phyloP scores from a whole-genome alignment of 2,888 invertebrate species.

The Clepsis dumicolana region DNA sequence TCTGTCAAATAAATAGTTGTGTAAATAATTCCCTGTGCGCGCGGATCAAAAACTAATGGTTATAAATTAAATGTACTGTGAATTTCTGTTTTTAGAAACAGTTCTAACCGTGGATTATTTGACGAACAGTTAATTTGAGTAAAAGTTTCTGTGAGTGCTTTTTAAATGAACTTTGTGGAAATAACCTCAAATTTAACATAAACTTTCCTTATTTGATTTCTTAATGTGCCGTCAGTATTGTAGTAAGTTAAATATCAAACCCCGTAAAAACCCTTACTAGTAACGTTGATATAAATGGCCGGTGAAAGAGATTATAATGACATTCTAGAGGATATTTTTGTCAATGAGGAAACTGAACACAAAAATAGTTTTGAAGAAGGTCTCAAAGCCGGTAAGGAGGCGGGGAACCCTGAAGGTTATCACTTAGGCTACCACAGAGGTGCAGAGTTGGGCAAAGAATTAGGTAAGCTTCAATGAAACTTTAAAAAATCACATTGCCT shows the following conservation, averaged over 20 bases:
- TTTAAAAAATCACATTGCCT: not conserved
- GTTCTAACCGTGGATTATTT: not conserved
- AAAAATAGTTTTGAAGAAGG: constrained; percentile 90
- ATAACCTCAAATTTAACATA: constrained; percentile 4
- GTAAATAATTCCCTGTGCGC: not conserved
- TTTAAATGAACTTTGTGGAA: not conserved
- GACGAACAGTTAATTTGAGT: not conserved
- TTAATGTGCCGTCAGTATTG: not conserved
- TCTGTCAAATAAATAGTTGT: not conserved
- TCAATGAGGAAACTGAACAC: constrained; percentile 89
- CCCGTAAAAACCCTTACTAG: not conserved
- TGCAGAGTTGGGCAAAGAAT: constrained; percentile 90
- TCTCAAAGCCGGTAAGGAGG: constrained; percentile 84
- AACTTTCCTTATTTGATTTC: not conserved
- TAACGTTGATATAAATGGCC: constrained; percentile 63
- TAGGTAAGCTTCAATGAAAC: constrained; percentile 71
- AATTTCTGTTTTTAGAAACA: not conserved
- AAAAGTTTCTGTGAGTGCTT: constrained; percentile 2
- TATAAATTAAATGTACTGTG: not conserved
- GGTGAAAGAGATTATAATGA: constrained; percentile 90
- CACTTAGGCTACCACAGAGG: constrained; percentile 93
- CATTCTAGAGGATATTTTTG: constrained; percentile 89
- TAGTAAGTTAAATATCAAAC: not conserved
- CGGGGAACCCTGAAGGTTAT: constrained; percentile 89
- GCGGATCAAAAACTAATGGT: too few relatives aligned